Conservation (phyloP, 2,113 vertebrate species). For the Suncus etruscus region DNA sequence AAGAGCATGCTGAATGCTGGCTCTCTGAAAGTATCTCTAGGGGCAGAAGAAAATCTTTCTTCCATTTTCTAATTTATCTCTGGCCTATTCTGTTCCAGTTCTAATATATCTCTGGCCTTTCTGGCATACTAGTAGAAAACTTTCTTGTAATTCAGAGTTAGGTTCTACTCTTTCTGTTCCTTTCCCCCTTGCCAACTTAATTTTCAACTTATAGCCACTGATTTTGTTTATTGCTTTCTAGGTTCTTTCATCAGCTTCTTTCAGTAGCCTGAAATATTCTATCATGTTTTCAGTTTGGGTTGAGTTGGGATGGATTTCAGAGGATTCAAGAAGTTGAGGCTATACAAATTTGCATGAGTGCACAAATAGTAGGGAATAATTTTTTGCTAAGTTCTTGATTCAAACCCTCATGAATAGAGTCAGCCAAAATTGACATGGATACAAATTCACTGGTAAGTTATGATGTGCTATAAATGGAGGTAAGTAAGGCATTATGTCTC, state of each 20-base stretch:
- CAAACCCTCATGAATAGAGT: not conserved
- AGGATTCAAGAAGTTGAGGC: not conserved
- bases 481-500: not conserved
- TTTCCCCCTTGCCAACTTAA: conserved; percentile 44
- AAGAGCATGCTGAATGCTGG: not conserved
- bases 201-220: not conserved
- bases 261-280: conserved; percentile 11
- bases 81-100: not conserved
- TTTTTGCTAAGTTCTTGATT: conserved; percentile 10
- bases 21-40: not conserved
- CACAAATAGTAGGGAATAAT: not conserved
- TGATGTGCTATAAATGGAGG: not conserved
- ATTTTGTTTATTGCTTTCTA: not conserved
- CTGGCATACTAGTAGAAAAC: not conserved
- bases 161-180: not conserved
- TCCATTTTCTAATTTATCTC: not conserved
- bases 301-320: not conserved
- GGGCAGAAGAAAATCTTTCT: conserved; percentile 27
- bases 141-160: conserved; percentile 28
- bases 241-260: conserved; percentile 3
- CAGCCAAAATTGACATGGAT: not conserved
- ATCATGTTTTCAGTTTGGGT: not conserved
- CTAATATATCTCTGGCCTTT: not conserved
- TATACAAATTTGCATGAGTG: not conserved
- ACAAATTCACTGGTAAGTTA: not conserved